Base-by-base conservation (phyloP, 2,888 invertebrate species). In the Luperina testacea region DNA sequence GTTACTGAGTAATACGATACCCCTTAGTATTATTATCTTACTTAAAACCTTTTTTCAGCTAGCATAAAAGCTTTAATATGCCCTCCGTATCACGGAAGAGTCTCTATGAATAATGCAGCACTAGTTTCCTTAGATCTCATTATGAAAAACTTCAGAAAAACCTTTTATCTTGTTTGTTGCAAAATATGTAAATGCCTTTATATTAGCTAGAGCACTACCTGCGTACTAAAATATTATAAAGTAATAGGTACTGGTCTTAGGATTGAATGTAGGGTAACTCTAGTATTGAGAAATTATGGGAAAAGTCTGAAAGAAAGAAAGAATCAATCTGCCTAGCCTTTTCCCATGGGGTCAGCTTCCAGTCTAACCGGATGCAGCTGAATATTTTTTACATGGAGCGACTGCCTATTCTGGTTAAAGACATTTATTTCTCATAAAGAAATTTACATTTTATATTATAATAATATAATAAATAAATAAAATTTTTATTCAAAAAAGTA, bases 141-240 rank as follows among this genome's bases (percentile, higher is more conserved):
- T 74, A 80, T 17, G 7, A 48, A 67, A 80, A 81, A 77, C 72
- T 64, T 70, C 38, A 27, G 57, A 71, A 71, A 45, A 15, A 45
- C 9, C 45, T 38, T 38, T 0, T 6, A n/a, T 71, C 38, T 67
- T 61, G 51, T 72, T 32, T 73, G 13, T 64, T 20, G 67, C 32
- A 82, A 72, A 84, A 79, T 87, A 88, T 87, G 81, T 69, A 79
- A 88, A 88, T 80, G 59, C 67, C 32, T 42, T 75, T 53, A 78
- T 78, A 78, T 88, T 87, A 77, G 71, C 75, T 27, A 53, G 65
- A 57, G 13, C 4, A 48, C 48, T 57, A 78, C 70, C 78, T 77
- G 80, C 75, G 77, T 77, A 74, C 70, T 72, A 59, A n/a, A 63
- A 74, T 85, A 75, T 85, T 57, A 71, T 64, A 72, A 80, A 83